phyloP scores from a whole-genome alignment of 2,888 invertebrate species.

The Melieria omissa region DNA sequence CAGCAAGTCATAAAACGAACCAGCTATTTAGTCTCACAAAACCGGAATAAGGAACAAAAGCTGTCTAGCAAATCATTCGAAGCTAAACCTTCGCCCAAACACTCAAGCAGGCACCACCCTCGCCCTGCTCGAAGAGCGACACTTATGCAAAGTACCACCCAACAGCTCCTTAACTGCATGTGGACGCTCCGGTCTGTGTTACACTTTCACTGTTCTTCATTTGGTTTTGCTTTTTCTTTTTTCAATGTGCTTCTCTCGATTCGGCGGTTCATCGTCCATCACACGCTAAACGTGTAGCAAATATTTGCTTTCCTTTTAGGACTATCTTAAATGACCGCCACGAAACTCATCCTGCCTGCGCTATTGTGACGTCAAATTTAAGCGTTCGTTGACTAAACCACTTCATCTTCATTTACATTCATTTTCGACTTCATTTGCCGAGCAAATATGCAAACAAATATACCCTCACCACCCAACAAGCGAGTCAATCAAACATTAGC shows the following conservation, averaged over 20 bases:
- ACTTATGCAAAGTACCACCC: too few species aligned
- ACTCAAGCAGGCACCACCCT: background rate
- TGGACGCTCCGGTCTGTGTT: too few species aligned
- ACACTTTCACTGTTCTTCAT: too few species aligned
- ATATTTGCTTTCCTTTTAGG: constrained; percentile 44
- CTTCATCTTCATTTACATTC: constrained; percentile 63
- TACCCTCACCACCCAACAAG: constrained; percentile 5
- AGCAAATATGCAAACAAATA: constrained; percentile 54
- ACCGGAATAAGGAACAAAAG: background rate
- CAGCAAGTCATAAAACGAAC: background rate
- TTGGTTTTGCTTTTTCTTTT: too few species aligned
- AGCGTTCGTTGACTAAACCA: constrained; percentile 48
- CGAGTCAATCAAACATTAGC: constrained; percentile 14
- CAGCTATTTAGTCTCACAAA: background rate
- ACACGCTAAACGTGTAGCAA: constrained; percentile 6
- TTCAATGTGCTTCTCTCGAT: background rate
- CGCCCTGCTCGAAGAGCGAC: background rate
- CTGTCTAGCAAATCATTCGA: background rate
- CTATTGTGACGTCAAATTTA: constrained; percentile 17
- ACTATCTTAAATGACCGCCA: constrained; percentile 32
- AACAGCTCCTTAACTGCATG: too few species aligned
- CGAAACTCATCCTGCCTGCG: constrained; percentile 33
- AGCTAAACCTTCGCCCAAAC: background rate
- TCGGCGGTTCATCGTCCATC: background rate
- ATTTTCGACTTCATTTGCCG: constrained; percentile 64